Percentiles rank a stretch among this genome's conserved stretches.
These are phyloP conservation scores for Hirudo medicinalis DNA, from an alignment of 1,140 invertebrate genomes.

Conservation along the genomic window DNA sequence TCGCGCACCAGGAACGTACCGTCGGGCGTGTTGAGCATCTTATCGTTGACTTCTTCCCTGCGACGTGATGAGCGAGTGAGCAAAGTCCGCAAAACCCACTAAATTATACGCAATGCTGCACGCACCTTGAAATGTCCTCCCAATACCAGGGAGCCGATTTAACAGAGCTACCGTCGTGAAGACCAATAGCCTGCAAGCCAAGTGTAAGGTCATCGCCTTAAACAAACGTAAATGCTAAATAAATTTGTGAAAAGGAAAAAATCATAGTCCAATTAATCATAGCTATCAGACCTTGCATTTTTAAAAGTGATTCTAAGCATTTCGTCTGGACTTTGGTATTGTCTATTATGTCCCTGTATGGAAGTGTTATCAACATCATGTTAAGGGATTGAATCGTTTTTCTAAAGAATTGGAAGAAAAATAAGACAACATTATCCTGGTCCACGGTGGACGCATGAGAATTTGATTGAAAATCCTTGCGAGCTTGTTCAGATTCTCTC, in stretches of 20 bases:
- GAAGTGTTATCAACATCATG: neutral
- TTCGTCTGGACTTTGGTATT: neutral
- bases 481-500: slow-evolving; percentile 54
- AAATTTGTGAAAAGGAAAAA: too few relatives aligned
- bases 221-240: too few relatives aligned
- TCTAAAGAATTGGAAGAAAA: neutral
- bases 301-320: neutral
- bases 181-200: too few relatives aligned
- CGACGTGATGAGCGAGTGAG: too few relatives aligned
- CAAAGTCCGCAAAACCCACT: too few relatives aligned
- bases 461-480: slow-evolving; percentile 62
- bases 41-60: slow-evolving; percentile 65
- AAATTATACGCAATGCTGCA: too few relatives aligned
- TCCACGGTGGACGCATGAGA: slow-evolving; percentile 59
- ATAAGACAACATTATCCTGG: slow-evolving; percentile 50
- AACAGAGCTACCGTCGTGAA: too few relatives aligned
- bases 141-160: neutral
- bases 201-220: too few relatives aligned
- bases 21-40: slow-evolving; percentile 73
- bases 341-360: neutral
- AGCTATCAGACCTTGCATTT: neutral
- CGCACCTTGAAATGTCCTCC: neutral
- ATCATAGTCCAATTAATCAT: too few relatives aligned
- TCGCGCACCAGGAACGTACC: slow-evolving; percentile 90
- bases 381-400: neutral